phyloP scores from a whole-genome alignment of 2,113 vertebrate genomes.

The Sceloporus undulatus region DNA sequence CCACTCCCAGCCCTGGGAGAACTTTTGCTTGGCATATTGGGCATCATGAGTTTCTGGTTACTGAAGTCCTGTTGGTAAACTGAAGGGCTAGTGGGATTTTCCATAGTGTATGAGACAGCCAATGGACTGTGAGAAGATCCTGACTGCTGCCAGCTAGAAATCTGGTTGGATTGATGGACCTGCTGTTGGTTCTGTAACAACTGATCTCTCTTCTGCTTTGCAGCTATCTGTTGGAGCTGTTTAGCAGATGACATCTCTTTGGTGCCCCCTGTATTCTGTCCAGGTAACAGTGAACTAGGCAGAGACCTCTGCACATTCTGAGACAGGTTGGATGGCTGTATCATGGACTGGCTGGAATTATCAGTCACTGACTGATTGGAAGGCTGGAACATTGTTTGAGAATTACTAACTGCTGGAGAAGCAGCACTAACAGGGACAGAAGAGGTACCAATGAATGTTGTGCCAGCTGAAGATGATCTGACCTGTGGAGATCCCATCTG shows the following conservation, averaged over 20 bases:
- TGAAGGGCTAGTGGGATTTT: conserved; percentile 90
- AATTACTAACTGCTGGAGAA: conserved; percentile 79
- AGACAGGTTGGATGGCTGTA: conserved; percentile 81
- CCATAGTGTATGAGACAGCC: conserved; percentile 84
- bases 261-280: conserved; percentile 86
- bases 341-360: conserved; percentile 72
- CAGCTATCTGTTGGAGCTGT: conserved; percentile 90
- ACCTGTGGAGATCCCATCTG: conserved; percentile 88
- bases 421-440: conserved; percentile 82
- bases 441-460: conserved; percentile 84
- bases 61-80: conserved; percentile 90
- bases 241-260: conserved; percentile 91
- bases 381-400: conserved; percentile 81
- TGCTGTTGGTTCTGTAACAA: conserved; percentile 82
- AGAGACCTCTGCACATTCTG: conserved; percentile 80
- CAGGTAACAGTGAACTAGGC: conserved; percentile 82
- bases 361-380: conserved; percentile 75
- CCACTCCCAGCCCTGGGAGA: conserved; percentile 86
- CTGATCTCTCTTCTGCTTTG: conserved; percentile 86
- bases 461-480: conserved; percentile 85
- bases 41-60: conserved; percentile 87
- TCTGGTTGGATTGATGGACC: conserved; percentile 80
- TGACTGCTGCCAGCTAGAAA: conserved; percentile 86
- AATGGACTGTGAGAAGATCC: conserved; percentile 86
- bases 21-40: conserved; percentile 85